A percentile compares a stretch with the other conserved stretches of the same genome.
phyloP scores from a whole-genome alignment of 2,888 invertebrate species.

The Reticulitermes lucifugus region DNA sequence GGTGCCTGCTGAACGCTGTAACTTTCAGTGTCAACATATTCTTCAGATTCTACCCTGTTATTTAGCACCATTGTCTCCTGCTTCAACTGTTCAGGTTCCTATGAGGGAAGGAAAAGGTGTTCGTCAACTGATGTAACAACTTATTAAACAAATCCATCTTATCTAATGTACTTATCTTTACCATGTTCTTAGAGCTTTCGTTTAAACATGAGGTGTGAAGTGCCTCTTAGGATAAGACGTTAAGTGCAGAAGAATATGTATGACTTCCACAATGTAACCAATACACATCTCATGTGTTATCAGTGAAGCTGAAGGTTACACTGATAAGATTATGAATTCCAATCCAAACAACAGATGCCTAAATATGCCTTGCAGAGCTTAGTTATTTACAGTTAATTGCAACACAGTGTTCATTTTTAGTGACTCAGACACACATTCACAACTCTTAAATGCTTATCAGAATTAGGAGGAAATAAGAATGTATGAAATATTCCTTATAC shows the following conservation, averaged over 20 bases:
- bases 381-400: background rate
- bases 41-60: background rate
- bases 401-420: background rate
- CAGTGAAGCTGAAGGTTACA: background rate
- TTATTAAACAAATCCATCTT: background rate
- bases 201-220: background rate
- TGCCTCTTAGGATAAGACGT: background rate
- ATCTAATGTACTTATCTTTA: background rate
- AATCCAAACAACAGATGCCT: background rate
- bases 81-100: background rate
- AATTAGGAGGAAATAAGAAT: no score
- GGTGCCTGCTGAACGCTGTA: background rate
- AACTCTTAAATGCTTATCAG: no score
- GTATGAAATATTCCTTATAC: no score
- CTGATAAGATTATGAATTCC: conserved; percentile 2
- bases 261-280: background rate
- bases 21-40: background rate
- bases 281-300: background rate
- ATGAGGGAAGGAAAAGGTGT: background rate
- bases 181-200: background rate
- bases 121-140: background rate
- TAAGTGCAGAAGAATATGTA: background rate
- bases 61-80: background rate
- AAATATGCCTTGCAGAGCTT: background rate
- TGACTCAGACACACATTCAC: background rate